Conservation (phyloP, 1,140 invertebrate species). For the Forficula auricularia region DNA sequence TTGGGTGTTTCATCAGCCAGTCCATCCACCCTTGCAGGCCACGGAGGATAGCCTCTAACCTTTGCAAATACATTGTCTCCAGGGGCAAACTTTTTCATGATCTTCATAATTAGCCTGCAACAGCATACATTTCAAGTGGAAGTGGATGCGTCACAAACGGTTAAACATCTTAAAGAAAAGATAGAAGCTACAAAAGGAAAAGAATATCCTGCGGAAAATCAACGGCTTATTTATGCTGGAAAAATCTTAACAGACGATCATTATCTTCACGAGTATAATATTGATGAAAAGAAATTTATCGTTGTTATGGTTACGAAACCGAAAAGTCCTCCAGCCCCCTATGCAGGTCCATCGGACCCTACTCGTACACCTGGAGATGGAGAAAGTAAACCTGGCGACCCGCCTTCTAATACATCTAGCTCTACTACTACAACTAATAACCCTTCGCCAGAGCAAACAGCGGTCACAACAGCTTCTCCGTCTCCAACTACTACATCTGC, state of each 20-base stretch:
- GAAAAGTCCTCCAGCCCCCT: constrained; percentile 33
- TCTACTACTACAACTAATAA: too few relatives aligned
- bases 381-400: too few relatives aligned
- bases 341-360: constrained; percentile 19
- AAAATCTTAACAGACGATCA: constrained; percentile 82
- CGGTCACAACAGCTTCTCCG: too few relatives aligned
- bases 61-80: constrained; percentile 89
- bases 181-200: constrained; percentile 76
- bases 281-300: constrained; percentile 94
- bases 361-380: neutral
- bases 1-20: constrained; percentile 47
- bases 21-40: constrained; percentile 76
- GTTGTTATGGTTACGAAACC: constrained; percentile 92
- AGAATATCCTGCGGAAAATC: constrained; percentile 69
- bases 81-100: constrained; percentile 52
- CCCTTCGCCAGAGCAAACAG: too few relatives aligned
- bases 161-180: constrained; percentile 79
- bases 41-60: constrained; percentile 87
- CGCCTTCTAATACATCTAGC: too few relatives aligned
- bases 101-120: constrained; percentile 85
- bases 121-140: constrained; percentile 87
- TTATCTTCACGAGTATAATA: constrained; percentile 71
- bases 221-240: constrained; percentile 90
- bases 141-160: constrained; percentile 68
- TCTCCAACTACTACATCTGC: too few relatives aligned